Conservation (phyloP, 2,113 vertebrate genomes). For the Gobiocypris rarus region DNA sequence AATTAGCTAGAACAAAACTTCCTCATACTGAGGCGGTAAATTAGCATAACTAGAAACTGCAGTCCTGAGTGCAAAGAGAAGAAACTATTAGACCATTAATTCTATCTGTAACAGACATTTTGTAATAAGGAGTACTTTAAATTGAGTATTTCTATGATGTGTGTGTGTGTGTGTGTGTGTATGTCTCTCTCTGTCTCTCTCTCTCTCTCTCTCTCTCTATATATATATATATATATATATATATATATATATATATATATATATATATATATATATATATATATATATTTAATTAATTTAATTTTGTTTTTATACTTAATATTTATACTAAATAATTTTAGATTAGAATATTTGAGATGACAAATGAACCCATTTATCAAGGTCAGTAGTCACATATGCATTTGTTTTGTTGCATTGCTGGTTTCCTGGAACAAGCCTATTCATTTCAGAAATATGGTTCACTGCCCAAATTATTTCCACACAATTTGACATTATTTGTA, state of each 20-base stretch:
- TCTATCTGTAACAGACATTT: background rate
- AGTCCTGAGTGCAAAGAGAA: conserved; percentile 31
- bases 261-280: no score
- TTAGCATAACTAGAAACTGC: conserved; percentile 14
- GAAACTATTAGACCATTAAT: background rate
- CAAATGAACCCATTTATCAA: conserved; percentile 9
- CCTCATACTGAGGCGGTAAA: background rate
- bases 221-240: no score
- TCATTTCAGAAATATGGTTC: background rate
- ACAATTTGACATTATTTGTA: conserved; percentile 27
- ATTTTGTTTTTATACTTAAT: no score
- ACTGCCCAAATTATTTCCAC: background rate
- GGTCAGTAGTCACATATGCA: conserved; percentile 30
- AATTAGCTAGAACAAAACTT: conserved; percentile 3
- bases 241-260: no score
- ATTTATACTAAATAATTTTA: no score
- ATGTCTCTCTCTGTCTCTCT: no score
- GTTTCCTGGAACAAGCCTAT: background rate
- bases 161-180: no score
- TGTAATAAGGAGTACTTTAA: no score
- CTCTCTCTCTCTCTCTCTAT: no score
- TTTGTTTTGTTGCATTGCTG: conserved; percentile 21
- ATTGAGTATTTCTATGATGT: no score
- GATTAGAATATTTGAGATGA: no score
- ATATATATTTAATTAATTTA: no score